A percentile compares a stretch with the other conserved stretches of the same genome.
Evolutionary conservation across 2,888 invertebrate genomes (phyloP).

Genomic region (Campoplex nolae): DNA sequence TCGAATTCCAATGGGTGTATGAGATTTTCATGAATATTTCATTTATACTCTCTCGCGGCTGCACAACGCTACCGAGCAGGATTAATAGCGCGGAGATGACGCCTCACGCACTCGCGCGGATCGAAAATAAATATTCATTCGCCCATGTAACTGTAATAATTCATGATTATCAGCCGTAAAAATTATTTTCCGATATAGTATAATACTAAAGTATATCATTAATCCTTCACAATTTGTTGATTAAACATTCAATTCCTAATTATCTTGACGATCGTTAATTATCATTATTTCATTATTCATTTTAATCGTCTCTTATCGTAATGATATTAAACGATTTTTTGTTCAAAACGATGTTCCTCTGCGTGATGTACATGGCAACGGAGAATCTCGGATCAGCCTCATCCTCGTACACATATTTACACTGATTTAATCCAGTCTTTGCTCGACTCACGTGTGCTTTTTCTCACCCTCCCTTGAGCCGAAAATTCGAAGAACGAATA

Average conservation of each 20-base stretch:
- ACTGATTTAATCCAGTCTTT: background rate
- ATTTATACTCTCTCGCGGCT: conserved; percentile 31
- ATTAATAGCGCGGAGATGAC: conserved; percentile 11
- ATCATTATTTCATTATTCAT: background rate
- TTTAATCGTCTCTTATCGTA: background rate
- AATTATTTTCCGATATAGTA: background rate
- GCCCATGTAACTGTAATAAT: background rate
- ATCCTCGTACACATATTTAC: background rate
- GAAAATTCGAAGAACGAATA: background rate
- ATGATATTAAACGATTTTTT: background rate
- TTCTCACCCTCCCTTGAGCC: background rate
- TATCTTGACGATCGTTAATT: background rate
- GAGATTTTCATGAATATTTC: background rate
- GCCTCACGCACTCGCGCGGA: background rate
- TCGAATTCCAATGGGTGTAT: background rate
- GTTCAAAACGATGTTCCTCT: background rate
- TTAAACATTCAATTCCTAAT: conserved; percentile 23
- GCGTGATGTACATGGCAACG: background rate
- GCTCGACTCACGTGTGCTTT: background rate
- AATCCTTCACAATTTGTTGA: conserved; percentile 7
- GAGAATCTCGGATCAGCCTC: background rate
- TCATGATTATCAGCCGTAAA: background rate
- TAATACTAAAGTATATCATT: background rate
- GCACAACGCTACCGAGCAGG: conserved; percentile 52
- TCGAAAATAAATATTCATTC: conserved; percentile 1